Base-by-base conservation (phyloP, 1,140 invertebrate species). In the Sitobion miscanthi region DNA sequence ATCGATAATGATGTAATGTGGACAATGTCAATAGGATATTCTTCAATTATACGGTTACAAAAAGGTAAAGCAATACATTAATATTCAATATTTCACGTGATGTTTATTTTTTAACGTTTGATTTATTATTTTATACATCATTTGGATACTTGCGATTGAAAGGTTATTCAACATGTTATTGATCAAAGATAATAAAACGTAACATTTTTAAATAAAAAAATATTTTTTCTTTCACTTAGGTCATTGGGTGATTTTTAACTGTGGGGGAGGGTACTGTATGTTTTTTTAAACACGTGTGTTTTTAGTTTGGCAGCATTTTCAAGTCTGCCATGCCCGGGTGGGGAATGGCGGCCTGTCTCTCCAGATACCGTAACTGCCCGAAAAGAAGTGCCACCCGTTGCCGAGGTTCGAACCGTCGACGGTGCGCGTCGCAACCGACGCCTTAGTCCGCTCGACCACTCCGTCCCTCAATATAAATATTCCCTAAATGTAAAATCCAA, bases 41-140 rank as follows among this genome's bases (percentile, higher is more conserved):
- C 83, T 86, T 86, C 3, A 86, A 86, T 86, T 45, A 86, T 83
- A 38, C 82, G 14, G 38, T 47, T n/a, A 30, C 5, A 87, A 49
- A 49, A 87, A 87, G 45, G 85, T 87, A 30, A 49, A 25, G 30
- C 25, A 52, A 83, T 52, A 88, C 52, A 88, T 88, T 88, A n/a
- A 35, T 49, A 49, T 35, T 7, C 5, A 20, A 35, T 88, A 35
- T 47, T 87, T 52, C n/a, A n/a, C 47, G 47, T 88, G 1, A n/a
- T 88, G n/a, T 88, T 35, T 49, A 35, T 52, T 30, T 86, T 47
- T 23, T 2, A 87, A 87, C 42, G 14, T 45, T 30, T n/a, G 85
- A 87, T 87, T 88, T 88, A 88, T 88, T 87, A 87, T 1, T 87
- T 35, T 1, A 45, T n/a, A 25, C 6, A n/a, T 47, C 6, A 49